Base-by-base conservation (phyloP, 2,113 vertebrate genomes). In the Tetrao urogallus region DNA sequence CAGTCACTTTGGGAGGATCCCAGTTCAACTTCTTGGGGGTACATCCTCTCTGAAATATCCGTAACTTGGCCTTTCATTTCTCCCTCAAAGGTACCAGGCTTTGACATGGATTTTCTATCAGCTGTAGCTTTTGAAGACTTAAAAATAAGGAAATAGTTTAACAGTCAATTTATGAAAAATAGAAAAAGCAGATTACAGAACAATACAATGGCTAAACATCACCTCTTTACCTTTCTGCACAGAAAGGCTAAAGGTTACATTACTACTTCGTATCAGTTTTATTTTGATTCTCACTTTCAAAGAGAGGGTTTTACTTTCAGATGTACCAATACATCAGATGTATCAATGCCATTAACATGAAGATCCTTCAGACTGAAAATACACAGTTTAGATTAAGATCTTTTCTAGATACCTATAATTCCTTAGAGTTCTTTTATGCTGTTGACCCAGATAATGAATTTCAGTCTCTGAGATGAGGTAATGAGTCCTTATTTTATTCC, bases 51-150 rank as follows among this genome's bases (percentile, higher is more conserved):
- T 88, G 98, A 91, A 92, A 98, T 71, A 79, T 98, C 98, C 42
- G 98, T 97, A 34, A 97, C 97, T 85, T 98, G 99, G 82, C 98
- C 96, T 75, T 98, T 98, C 91, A 98, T 90, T 63, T 99, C 99
- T 30, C 98, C 98, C 58, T 99, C 99, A 93, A 98, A 98, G 10
- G 98, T 96, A 65, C 97, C 96, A 61, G 98, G 97, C 82, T 99
- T 99, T 7, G 98, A 97, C 64, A 98, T 88, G 52, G 98, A 97
- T 86, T 98, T 99, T 8, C 99, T 98, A 79, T 99, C 99, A 43
- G 98, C 98, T 79, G 98, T 98, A 48, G 98, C 98, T 97, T 99
- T 99, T 67, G 99, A 97, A 52, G 99, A 99, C 99, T 99, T 94
- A 75, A 82, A 89, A 83, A 70, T 15, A 89, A 97, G 88, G 86